phyloP scores from a whole-genome alignment of 2,888 invertebrate genomes.

The Apodemia zela region DNA sequence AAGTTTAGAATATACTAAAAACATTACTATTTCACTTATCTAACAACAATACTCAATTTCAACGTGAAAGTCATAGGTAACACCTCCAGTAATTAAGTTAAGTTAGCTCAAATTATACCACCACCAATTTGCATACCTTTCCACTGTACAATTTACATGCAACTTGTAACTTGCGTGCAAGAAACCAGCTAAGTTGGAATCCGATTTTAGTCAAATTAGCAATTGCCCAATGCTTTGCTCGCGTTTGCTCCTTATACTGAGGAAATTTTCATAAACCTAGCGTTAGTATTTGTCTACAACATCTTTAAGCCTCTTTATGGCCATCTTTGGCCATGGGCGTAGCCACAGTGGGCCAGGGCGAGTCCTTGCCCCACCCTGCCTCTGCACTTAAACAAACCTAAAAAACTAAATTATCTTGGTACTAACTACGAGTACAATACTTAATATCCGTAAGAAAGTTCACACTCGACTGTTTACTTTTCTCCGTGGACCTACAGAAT shows the following conservation, averaged over 20 bases:
- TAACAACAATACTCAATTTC: neutral
- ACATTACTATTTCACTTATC: neutral
- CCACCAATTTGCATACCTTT: neutral
- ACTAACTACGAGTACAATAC: too few species aligned
- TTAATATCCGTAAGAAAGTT: too few species aligned
- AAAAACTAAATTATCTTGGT: too few species aligned
- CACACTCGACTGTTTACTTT: too few species aligned
- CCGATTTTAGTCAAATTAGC: neutral
- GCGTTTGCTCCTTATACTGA: neutral
- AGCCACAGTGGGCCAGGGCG: too few species aligned
- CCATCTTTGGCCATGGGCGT: too few species aligned
- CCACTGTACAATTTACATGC: slow-evolving; percentile 1
- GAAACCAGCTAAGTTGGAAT: neutral
- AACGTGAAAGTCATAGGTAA: neutral
- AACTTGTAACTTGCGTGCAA: slow-evolving; percentile 1
- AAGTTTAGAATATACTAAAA: too few species aligned
- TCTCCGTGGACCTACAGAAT: too few species aligned
- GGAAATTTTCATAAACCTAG: neutral
- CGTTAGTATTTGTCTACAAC: too few species aligned
- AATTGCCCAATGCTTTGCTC: neutral
- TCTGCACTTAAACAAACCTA: too few species aligned
- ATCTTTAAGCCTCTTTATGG: too few species aligned
- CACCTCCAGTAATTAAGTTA: neutral
- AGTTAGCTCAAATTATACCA: neutral
- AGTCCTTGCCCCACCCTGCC: too few species aligned